Evolutionary conservation across 2,888 invertebrate species (phyloP).

Genomic region (Luperina testacea): DNA sequence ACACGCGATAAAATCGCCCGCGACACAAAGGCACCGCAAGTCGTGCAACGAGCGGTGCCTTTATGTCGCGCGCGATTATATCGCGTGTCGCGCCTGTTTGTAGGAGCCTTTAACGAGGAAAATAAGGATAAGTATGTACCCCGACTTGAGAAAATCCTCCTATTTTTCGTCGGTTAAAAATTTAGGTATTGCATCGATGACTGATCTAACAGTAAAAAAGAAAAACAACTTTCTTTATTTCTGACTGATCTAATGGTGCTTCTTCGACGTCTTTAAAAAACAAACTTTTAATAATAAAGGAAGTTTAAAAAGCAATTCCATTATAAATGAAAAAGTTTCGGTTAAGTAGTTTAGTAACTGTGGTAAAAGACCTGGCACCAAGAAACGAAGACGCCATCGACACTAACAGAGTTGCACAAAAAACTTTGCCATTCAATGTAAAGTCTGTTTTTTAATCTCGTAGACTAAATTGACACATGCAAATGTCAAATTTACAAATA

Average conservation of each 20-base stretch:
- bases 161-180: neutral
- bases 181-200: neutral
- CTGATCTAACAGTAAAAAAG: neutral
- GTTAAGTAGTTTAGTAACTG: conserved; percentile 22
- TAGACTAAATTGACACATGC: too few species aligned
- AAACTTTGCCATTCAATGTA: conserved; percentile 45
- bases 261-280: neutral
- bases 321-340: conserved; percentile 26
- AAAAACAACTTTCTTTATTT: neutral
- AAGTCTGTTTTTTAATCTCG: too few species aligned
- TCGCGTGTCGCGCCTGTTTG: too few species aligned
- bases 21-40: too few species aligned
- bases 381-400: conserved; percentile 31
- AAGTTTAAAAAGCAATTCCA: conserved; percentile 21
- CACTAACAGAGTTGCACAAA: conserved; percentile 41
- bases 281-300: neutral
- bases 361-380: conserved; percentile 33
- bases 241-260: neutral
- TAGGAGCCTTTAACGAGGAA: neutral
- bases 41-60: too few species aligned
- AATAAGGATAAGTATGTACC: neutral
- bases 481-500: too few species aligned
- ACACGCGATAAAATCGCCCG: too few species aligned
- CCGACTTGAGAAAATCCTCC: neutral
- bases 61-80: too few species aligned